A percentile compares a stretch with the other conserved stretches of the same genome.
phyloP scores from a whole-genome alignment of 2,797 vertebrate species.

The Phalanger gymnotis region DNA sequence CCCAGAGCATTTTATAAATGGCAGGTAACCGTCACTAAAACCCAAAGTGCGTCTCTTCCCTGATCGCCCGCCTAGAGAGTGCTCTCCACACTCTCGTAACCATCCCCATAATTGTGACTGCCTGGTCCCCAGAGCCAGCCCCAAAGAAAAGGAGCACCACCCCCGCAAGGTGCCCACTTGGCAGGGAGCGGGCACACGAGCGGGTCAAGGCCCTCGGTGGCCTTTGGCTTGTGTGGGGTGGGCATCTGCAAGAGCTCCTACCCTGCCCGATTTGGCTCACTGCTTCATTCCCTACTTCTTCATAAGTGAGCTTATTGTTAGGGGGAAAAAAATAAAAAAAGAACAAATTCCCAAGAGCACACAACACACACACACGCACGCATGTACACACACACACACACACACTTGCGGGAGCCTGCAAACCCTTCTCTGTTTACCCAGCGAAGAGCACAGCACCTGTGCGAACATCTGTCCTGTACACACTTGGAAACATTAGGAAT shows the following conservation, averaged over 20 bases:
- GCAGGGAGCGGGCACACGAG: neutral
- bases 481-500: conserved; percentile 61
- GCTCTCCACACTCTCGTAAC: neutral
- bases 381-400: neutral
- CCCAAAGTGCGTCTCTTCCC: neutral
- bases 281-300: neutral
- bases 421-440: conserved; percentile 42
- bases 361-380: neutral
- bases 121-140: neutral
- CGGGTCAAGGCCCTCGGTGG: neutral
- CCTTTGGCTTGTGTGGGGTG: neutral
- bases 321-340: neutral
- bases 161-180: fast-evolving
- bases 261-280: neutral
- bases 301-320: neutral
- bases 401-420: neutral
- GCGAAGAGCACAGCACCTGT: conserved; percentile 21
- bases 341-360: neutral
- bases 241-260: neutral
- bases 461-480: conserved; percentile 74
- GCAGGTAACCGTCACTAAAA: neutral
- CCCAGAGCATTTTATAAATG: neutral
- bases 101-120: neutral
- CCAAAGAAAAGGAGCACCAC: fast-evolving
- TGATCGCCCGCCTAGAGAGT: neutral